These are phyloP conservation scores for Tanypteryx hageni DNA, from an alignment of 2,888 invertebrate species.

Conservation along the genomic window DNA sequence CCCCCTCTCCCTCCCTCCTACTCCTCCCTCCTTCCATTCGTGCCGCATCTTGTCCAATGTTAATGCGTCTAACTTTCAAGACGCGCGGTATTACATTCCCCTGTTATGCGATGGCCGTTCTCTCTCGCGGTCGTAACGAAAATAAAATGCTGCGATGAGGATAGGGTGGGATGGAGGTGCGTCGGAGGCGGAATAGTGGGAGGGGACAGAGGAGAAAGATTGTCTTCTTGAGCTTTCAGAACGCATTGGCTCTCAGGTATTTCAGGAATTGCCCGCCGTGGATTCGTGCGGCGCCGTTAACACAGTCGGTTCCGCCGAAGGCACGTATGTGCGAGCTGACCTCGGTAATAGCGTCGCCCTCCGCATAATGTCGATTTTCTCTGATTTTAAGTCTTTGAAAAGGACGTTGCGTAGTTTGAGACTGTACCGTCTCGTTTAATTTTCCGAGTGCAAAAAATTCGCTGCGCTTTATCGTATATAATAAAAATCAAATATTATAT, in stretches of 20 bases:
- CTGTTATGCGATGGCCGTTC: neutral
- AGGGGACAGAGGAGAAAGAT: neutral
- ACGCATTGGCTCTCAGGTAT: neutral
- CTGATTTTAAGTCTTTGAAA: no score
- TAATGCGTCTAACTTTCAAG: neutral
- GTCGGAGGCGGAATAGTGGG: neutral
- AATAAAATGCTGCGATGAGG: neutral
- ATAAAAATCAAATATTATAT: no score
- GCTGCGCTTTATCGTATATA: no score
- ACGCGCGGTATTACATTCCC: neutral
- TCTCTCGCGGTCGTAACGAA: neutral
- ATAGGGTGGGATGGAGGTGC: neutral
- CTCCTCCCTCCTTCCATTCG: neutral
- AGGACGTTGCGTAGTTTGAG: no score
- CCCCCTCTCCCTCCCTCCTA: no score
- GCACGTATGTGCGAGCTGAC: neutral
- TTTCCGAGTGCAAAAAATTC: no score
- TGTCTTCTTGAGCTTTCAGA: neutral
- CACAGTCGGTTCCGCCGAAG: neutral
- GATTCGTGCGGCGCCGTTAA: neutral
- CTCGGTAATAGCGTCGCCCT: no score
- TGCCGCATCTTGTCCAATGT: neutral
- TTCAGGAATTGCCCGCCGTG: slow-evolving; percentile 16
- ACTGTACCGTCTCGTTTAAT: no score
- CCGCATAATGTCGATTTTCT: no score